phyloP scores from a whole-genome alignment of 92 coral and sea anemone species.

The Palythoa caribaeorum region DNA sequence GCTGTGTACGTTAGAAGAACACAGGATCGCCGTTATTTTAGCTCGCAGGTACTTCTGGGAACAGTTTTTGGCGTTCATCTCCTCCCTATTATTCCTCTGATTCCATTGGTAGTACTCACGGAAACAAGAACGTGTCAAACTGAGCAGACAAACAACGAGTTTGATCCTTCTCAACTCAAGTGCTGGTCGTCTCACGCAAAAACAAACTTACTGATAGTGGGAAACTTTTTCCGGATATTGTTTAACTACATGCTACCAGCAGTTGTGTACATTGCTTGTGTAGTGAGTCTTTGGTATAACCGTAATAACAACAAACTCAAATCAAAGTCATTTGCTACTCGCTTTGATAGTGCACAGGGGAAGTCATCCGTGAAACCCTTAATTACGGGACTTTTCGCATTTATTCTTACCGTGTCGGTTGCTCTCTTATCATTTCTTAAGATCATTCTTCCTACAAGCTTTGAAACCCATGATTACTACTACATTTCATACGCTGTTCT shows the following conservation, averaged over 20 bases:
- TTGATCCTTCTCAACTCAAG: background rate
- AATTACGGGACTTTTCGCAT: background rate
- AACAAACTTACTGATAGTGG: background rate
- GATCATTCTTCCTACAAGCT: background rate
- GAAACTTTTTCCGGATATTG: background rate
- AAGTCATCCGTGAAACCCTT: background rate
- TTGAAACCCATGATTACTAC: background rate
- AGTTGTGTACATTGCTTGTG: background rate
- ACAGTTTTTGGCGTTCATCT: background rate
- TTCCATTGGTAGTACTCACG: background rate
- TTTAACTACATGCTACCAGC: background rate
- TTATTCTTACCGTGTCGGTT: background rate
- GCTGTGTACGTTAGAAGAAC: background rate
- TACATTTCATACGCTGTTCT: no score
- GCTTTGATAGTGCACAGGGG: no score
- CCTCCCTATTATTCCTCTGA: background rate
- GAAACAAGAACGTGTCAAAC: background rate
- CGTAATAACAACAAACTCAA: background rate
- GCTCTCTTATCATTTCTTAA: background rate
- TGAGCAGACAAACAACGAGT: background rate
- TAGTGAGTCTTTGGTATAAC: background rate
- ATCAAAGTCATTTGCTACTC: background rate
- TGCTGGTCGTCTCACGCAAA: constrained; percentile 15
- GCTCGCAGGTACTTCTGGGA: background rate
- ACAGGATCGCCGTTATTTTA: no score